These are phyloP conservation scores for Lithobates pipiens DNA, from an alignment of 2,797 vertebrate species.

Conservation along the genomic window DNA sequence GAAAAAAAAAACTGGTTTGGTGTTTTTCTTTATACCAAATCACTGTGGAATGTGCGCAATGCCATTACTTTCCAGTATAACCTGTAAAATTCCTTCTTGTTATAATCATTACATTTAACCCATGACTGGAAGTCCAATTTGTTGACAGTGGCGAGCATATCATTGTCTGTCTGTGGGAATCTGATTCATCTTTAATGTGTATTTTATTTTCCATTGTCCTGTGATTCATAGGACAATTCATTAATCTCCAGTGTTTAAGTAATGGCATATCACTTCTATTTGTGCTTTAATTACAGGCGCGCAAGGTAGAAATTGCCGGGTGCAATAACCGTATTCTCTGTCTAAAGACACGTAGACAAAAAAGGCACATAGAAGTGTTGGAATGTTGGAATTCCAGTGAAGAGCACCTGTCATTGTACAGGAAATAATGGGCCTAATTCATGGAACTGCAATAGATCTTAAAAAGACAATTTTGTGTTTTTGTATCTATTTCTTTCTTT, in stretches of 20 bases:
- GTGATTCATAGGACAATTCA: conserved; percentile 12
- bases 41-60: not conserved
- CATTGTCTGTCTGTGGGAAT: not conserved
- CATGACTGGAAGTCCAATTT: not conserved
- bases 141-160: not conserved
- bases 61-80: not conserved
- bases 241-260: not conserved
- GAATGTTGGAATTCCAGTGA: too few species aligned
- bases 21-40: too few species aligned
- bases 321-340: not conserved
- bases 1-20: too few species aligned
- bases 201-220: not conserved
- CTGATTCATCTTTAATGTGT: conserved; percentile 10
- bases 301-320: not conserved
- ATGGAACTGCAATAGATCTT: too few species aligned
- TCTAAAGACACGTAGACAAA: too few species aligned
- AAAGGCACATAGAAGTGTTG: not conserved
- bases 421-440: too few species aligned
- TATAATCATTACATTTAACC: conserved; percentile 9
- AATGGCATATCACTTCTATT: not conserved
- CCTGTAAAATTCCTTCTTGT: not conserved
- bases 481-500: too few species aligned
- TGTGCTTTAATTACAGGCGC: not conserved
- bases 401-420: too few species aligned
- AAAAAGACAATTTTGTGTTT: too few species aligned